Evolutionary conservation across 64 coral and sea anemone genomes (phyloP), one percentile per base, ranked within the genome.

Genomic region (Dendrophyllia cribrosa): DNA sequence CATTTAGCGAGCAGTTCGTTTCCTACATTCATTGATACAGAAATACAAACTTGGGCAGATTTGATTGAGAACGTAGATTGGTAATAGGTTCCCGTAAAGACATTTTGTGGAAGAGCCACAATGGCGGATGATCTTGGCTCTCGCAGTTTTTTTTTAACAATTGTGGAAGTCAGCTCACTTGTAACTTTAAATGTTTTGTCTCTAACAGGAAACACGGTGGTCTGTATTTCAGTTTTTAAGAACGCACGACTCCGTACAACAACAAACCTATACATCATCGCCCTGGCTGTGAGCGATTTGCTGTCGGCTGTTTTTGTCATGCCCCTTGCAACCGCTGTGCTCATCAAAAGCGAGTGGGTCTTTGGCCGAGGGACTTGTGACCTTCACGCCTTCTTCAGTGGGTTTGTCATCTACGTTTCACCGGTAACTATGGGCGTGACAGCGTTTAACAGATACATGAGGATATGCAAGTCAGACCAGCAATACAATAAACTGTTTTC

Each of bases 401-500:
- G 26, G 70, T 72, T 72, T 72, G 43, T 46, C 25, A 46, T 72
- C 43, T 72, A 72, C 26, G 12, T 72, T 72, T 72, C 70, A 1
- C 43, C 70, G 3, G 70, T 72, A 6, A 72, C 70, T 13, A 72
- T 72, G 70, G 70, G 70, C 13, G 34, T 72, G 12, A 72, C 70
- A 72, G 70, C 70, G 3, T 7, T 72, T 13, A 72, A 46, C 70
- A 25, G 70, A 14, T 72, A 45, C 43, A 16, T 15, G 26, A 72
- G 70, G 43, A 72, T 72, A 13, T 72, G 70, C 43, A 72, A 72
- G 43, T 72, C 70, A 24, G 70, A 72, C 15, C 25, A 45, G 4
- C 70, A 72, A 72, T 72, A 72, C 70, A 72, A 72, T 5, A 72
- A 72, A 72, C 15, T 43, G 9, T 72, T 72, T 72, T 72, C 70